phyloP scores from a whole-genome alignment of 1,140 invertebrate genomes.

The Brachionus rotundiformis region DNA sequence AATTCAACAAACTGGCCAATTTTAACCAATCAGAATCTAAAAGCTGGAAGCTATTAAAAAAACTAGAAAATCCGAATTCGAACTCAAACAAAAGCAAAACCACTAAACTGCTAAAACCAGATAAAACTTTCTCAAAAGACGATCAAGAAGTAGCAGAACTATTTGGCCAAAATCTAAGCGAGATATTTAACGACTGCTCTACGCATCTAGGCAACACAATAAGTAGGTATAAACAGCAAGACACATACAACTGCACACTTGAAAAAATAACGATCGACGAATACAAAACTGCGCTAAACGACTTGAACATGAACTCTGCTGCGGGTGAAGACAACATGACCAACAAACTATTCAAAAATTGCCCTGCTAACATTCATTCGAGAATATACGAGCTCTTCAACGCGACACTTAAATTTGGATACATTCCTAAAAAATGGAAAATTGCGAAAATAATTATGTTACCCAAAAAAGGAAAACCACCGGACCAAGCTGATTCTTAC shows the following conservation, averaged over 20 bases:
- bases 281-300: neutral
- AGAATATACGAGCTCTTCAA: neutral
- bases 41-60: neutral
- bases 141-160: neutral
- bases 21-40: neutral
- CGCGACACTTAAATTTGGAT: neutral
- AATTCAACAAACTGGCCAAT: neutral
- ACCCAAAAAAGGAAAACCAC: slow-evolving; percentile 52
- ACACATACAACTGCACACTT: too few species aligned
- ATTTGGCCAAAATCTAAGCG: neutral
- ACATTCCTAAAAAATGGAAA: slow-evolving; percentile 51
- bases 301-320: neutral
- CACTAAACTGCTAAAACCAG: too few species aligned
- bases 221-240: too few species aligned
- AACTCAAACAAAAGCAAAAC: neutral
- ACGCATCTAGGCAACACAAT: too few species aligned
- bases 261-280: too few species aligned
- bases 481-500: neutral
- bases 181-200: neutral
- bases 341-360: slow-evolving; percentile 24
- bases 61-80: neutral
- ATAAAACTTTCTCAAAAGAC: too few species aligned
- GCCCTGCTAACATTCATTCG: neutral
- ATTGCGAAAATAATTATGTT: slow-evolving; percentile 41
- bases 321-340: neutral